phyloP scores from a whole-genome alignment of 2,797 vertebrate species.

The Enteromius trimaculatus region DNA sequence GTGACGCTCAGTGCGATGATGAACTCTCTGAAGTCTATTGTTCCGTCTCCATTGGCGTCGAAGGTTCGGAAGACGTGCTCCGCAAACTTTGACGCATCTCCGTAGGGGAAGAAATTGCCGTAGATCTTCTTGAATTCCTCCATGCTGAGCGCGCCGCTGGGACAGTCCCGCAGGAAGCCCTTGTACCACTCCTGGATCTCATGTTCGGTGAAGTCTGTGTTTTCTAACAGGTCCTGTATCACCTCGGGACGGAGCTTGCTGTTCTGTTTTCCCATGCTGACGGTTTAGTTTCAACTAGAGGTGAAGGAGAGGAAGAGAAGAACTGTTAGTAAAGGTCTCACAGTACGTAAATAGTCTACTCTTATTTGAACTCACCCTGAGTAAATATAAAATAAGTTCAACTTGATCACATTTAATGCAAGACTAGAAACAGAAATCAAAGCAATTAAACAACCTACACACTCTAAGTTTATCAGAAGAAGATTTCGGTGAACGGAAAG shows the following conservation, averaged over 20 bases:
- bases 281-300: constrained; percentile 69
- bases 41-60: constrained; percentile 94
- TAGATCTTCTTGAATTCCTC: constrained; percentile 99
- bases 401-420: background rate
- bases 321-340: constrained; percentile 42
- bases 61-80: constrained; percentile 99
- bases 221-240: constrained; percentile 98
- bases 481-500: background rate
- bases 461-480: background rate
- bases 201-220: constrained; percentile 97
- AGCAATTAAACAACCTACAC: background rate
- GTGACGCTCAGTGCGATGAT: constrained; percentile 98
- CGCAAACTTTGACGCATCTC: constrained; percentile 97
- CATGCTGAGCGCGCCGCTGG: constrained; percentile 94
- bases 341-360: background rate
- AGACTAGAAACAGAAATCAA: background rate
- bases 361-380: background rate
- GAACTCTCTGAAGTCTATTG: constrained; percentile 99
- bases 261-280: constrained; percentile 97
- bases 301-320: constrained; percentile 51
- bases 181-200: constrained; percentile 99
- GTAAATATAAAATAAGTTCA: background rate
- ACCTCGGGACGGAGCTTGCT: constrained; percentile 98
- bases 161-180: constrained; percentile 98
- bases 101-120: constrained; percentile 99